phyloP scores from a whole-genome alignment of 2,888 invertebrate species.

The Brachypalpus laphriformis region DNA sequence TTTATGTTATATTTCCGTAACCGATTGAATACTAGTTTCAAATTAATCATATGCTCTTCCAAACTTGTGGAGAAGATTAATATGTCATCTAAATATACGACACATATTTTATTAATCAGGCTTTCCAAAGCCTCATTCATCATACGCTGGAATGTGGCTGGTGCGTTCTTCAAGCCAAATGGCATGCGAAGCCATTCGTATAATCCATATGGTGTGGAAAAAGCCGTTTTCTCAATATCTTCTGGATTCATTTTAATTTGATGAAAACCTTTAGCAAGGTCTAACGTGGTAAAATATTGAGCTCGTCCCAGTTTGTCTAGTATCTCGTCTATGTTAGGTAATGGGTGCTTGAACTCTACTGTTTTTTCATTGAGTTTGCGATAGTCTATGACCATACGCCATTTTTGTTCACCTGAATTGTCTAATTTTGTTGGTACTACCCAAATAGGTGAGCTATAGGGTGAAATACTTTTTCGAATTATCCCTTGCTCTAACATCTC shows the following conservation, averaged over 20 bases:
- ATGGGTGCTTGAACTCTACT: constrained; percentile 63
- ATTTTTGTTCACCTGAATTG: constrained; percentile 34
- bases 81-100: constrained; percentile 72
- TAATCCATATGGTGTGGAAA: too few species aligned
- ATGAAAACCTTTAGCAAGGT: constrained; percentile 64
- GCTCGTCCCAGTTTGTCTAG: constrained; percentile 63
- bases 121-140: too few species aligned
- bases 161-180: too few species aligned
- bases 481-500: background rate
- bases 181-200: background rate
- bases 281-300: constrained; percentile 67
- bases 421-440: background rate
- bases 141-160: too few species aligned
- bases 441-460: background rate
- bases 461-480: background rate
- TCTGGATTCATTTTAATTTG: too few species aligned
- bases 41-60: too few species aligned
- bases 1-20: too few species aligned
- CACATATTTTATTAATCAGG: too few species aligned
- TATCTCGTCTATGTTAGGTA: constrained; percentile 68
- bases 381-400: constrained; percentile 60
- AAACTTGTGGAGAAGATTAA: constrained; percentile 76
- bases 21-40: too few species aligned
- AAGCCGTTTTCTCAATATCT: too few species aligned
- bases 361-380: constrained; percentile 51